phyloP scores from a whole-genome alignment of 2,797 vertebrate species.

The Morus bassanus region DNA sequence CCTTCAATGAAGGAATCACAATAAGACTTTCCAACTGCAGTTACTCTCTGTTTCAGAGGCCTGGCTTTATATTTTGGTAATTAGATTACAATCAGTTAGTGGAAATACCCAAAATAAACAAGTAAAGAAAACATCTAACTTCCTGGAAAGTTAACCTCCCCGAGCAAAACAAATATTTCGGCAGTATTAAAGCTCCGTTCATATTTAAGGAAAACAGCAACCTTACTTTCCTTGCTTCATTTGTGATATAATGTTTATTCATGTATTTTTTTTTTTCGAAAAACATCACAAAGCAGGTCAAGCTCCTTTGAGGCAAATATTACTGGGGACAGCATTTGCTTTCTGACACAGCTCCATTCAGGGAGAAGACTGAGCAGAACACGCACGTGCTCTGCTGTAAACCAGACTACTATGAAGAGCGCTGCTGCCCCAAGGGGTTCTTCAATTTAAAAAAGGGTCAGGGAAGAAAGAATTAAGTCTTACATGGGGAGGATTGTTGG shows the following conservation, averaged over 20 bases:
- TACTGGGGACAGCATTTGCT: not conserved
- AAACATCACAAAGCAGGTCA: not conserved
- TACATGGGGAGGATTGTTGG: not conserved
- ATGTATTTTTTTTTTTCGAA: conserved; percentile 7
- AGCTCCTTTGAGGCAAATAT: conserved; percentile 4
- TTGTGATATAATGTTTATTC: not conserved
- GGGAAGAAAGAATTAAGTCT: not conserved
- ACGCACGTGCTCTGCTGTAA: rapidly evolving
- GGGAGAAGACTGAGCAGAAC: not conserved
- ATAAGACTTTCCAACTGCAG: not conserved
- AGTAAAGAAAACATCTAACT: not conserved
- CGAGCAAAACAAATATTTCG: conserved; percentile 1
- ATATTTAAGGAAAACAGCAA: not conserved
- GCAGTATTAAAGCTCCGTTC: not conserved
- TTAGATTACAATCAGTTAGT: conserved; percentile 2
- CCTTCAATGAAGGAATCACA: not conserved
- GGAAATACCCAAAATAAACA: conserved; percentile 30
- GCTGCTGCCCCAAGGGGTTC: not conserved
- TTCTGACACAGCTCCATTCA: not conserved
- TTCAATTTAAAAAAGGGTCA: not conserved
- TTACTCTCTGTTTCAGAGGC: not conserved
- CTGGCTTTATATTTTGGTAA: not conserved
- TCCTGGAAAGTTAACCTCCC: not conserved
- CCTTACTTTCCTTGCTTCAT: not conserved
- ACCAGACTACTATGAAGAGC: not conserved